Evolutionary conservation across 1,140 invertebrate species (phyloP).

Genomic region (Aleiodes sp.): DNA sequence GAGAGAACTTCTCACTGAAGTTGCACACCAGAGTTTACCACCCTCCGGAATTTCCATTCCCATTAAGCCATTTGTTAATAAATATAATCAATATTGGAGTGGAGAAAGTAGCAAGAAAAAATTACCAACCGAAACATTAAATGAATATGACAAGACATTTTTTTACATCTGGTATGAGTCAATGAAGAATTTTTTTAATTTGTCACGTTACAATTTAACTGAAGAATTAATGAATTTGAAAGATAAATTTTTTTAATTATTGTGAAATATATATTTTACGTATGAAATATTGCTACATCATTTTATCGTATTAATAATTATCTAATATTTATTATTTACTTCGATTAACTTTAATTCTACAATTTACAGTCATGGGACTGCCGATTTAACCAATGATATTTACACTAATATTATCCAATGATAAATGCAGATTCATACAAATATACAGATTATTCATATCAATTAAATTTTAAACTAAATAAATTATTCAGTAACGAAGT

Average conservation of each 20-base stretch:
- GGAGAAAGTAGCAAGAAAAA: slow-evolving; percentile 25
- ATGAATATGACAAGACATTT: slow-evolving; percentile 51
- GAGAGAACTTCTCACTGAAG: slow-evolving; percentile 49
- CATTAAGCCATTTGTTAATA: slow-evolving; percentile 39
- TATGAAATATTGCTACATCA: not conserved
- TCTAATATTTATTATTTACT: not conserved
- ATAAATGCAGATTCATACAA: not conserved
- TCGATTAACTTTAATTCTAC: not conserved
- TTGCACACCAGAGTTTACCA: slow-evolving; percentile 54
- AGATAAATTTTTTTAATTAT: not conserved
- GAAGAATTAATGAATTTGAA: not conserved
- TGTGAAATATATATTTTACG: not conserved
- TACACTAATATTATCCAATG: not conserved
- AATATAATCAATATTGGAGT: slow-evolving; percentile 36
- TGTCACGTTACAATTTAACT: slow-evolving; percentile 2
- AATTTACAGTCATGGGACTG: not conserved
- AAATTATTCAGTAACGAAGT: not conserved
- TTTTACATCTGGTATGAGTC: slow-evolving; percentile 51
- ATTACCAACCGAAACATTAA: slow-evolving; percentile 41
- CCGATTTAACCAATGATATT: not conserved
- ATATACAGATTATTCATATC: slow-evolving; percentile 1
- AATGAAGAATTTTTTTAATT: slow-evolving; percentile 13
- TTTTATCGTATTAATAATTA: not conserved
- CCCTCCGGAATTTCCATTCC: slow-evolving; percentile 51
- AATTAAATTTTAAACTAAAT: not conserved